Percentiles rank a stretch among this genome's conserved stretches.
Conservation (phyloP, 53 echinoderm and acorn worm species). For the Mesocentrotus franciscanus region DNA sequence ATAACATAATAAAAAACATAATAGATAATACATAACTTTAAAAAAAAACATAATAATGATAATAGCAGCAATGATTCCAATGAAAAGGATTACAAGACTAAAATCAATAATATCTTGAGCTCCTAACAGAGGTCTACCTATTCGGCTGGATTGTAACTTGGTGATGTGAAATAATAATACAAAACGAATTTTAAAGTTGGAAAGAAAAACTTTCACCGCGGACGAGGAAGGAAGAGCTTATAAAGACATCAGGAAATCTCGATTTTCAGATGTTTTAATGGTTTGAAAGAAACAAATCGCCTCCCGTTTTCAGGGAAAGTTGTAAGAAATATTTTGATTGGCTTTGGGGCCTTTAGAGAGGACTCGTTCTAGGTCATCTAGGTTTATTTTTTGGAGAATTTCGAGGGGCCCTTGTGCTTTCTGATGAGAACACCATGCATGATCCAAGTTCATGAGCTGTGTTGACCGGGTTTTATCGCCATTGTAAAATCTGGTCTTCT, state of each 20-base stretch:
- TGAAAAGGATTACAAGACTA: too few relatives aligned
- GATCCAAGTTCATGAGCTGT: too few relatives aligned
- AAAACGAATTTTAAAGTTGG: neutral
- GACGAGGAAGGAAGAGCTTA: neutral
- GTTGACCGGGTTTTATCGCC: too few relatives aligned
- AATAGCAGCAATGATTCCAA: too few relatives aligned
- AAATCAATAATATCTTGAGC: too few relatives aligned
- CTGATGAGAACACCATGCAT: neutral
- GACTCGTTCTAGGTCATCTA: neutral
- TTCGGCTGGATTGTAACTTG: too few relatives aligned
- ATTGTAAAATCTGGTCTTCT: too few relatives aligned
- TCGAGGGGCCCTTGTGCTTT: neutral
- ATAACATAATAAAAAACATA: too few relatives aligned
- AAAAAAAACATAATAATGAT: too few relatives aligned
- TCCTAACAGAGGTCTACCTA: too few relatives aligned
- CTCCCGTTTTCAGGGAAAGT: constrained; percentile 11
- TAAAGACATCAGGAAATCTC: neutral
- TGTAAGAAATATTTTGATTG: neutral
- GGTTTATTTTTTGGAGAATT: neutral
- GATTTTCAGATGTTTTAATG: neutral
- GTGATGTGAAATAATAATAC: too few relatives aligned
- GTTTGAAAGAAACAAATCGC: neutral
- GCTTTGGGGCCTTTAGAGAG: neutral
- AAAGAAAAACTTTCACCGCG: neutral
- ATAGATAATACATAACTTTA: too few relatives aligned